Evolutionary conservation across 2,797 vertebrate genomes (phyloP).

Genomic region (Acropternis orthonyx): DNA sequence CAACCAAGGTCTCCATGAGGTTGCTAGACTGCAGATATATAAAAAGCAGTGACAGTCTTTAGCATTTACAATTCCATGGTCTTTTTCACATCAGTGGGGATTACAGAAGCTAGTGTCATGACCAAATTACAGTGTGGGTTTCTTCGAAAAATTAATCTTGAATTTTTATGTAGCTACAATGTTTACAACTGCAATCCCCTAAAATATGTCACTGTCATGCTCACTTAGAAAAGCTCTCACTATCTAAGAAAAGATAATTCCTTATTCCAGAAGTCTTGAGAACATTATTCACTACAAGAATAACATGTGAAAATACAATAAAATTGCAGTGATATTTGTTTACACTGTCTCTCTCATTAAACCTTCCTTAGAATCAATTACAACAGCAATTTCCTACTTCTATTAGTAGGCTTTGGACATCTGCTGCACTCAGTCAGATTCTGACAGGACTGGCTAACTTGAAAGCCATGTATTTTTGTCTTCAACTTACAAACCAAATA

Average conservation of each 20-base stretch:
- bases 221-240: not conserved
- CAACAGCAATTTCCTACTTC: not conserved
- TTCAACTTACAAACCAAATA: not conserved
- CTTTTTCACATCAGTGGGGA: not conserved
- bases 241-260: not conserved
- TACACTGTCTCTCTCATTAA: not conserved
- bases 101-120: not conserved
- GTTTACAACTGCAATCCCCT: not conserved
- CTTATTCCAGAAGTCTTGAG: not conserved
- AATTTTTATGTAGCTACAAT: not conserved
- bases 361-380: not conserved
- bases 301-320: not conserved
- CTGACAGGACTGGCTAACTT: not conserved
- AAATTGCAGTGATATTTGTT: not conserved
- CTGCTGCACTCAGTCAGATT: not conserved
- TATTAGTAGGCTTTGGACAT: not conserved
- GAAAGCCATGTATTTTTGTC: not conserved
- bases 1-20: not conserved
- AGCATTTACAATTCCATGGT: not conserved
- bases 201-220: not conserved
- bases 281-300: not conserved
- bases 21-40: not conserved
- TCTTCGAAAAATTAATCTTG: not conserved
- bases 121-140: not conserved
- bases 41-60: not conserved